These are phyloP conservation scores for Electrophaes corylata DNA, from an alignment of 2,888 invertebrate genomes.

Conservation along the genomic window DNA sequence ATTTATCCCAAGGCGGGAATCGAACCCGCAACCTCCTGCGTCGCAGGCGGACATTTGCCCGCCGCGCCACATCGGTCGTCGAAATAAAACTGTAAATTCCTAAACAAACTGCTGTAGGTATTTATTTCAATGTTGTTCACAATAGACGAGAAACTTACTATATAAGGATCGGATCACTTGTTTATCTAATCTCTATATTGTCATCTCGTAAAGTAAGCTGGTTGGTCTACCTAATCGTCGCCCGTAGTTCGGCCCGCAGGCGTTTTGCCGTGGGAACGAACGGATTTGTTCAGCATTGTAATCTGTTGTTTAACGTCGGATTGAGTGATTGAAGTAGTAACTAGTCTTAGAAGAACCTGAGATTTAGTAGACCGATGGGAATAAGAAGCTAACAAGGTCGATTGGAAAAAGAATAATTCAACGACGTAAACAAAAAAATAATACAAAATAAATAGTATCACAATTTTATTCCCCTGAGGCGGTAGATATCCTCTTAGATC, in stretches of 20 bases:
- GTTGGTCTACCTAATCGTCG: slow-evolving; percentile 45
- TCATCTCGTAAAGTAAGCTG: slow-evolving; percentile 53
- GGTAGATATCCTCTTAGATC: too few species aligned
- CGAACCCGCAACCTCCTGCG: too few species aligned
- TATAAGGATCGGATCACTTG: slow-evolving; percentile 14
- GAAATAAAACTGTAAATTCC: background rate
- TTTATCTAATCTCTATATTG: slow-evolving; percentile 45
- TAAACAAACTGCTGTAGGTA: background rate
- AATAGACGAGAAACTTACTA: background rate
- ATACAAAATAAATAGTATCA: too few species aligned
- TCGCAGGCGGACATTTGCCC: too few species aligned
- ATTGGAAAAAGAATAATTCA: too few species aligned
- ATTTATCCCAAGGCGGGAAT: too few species aligned
- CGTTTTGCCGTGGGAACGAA: slow-evolving; percentile 57
- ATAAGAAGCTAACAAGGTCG: too few species aligned
- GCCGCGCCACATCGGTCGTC: background rate
- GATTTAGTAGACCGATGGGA: background rate
- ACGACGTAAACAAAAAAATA: too few species aligned
- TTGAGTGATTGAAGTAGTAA: slow-evolving; percentile 28
- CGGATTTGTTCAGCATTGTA: slow-evolving; percentile 18
- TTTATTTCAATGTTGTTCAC: background rate
- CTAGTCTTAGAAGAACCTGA: slow-evolving; percentile 21
- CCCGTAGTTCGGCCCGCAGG: slow-evolving; percentile 49
- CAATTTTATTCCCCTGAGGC: too few species aligned
- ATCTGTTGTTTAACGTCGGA: slow-evolving; percentile 20